Base-by-base conservation (phyloP, 2,113 vertebrate species). In the Xiphias gladius region DNA sequence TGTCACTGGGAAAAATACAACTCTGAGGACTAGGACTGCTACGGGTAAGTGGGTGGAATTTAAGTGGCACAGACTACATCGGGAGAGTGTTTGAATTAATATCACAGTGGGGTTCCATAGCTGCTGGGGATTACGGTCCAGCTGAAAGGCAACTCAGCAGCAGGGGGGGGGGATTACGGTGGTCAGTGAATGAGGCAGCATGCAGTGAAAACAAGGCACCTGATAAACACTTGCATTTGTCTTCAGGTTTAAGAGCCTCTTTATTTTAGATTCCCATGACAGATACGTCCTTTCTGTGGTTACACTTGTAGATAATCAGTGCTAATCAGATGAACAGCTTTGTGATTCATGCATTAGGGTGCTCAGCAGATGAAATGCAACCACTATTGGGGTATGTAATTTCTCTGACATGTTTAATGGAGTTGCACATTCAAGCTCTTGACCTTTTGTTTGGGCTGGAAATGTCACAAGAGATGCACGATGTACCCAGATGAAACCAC, bases 41-140 rank as follows among this genome's bases (percentile, higher is more conserved):
- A 46, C 48, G 30, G 71, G n/a, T 77, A 64, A 80, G 64, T 76
- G 82, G 58, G 32, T 66, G 76, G 62, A 50, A 71, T 66, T 48
- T 63, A 84, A 81, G 63, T 76, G 74, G 70, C 72, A 82, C 68
- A 84, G 76, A 79, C 68, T 70, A 14, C 58, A 57, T 46, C 22
- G 52, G 67, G 68, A 57, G 80, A 90, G 90, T 73, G 86, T 87
- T 86, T 87, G 88, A 93, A 91, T 93, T 92, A 89, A 91, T 92
- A 92, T 91, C 93, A 41, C 87, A 84, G 92, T 54, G 73, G 92
- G 91, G 81, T 39, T 79, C 78, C 87, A 65, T 88, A 71, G 83
- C 90, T 84, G 88, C 83, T 61, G 79, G 30, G 86, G 89, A 93
- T 93, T 94, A 94, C 37, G 73, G 79, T 89, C 83, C 73, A 77